phyloP scores from a whole-genome alignment of 1,140 invertebrate species.

The Cataglyphis hispanica region DNA sequence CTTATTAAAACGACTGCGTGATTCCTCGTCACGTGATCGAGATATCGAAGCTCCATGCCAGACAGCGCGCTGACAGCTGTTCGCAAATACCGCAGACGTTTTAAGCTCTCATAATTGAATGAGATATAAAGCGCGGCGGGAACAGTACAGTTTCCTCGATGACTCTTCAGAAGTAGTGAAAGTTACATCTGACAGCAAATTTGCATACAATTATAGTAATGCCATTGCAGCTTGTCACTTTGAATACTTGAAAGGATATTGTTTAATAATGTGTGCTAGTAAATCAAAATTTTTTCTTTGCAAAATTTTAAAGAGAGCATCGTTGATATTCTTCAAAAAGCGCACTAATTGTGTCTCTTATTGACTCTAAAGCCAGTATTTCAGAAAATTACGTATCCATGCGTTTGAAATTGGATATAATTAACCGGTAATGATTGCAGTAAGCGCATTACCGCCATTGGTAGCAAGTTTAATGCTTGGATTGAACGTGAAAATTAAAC shows the following conservation, averaged over 20 bases:
- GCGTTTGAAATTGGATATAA: slow-evolving; percentile 4
- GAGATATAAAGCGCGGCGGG: slow-evolving; percentile 26
- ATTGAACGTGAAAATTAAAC: slow-evolving; percentile 14
- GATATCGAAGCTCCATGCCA: slow-evolving; percentile 35
- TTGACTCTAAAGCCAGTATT: slow-evolving; percentile 1
- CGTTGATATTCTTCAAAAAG: neutral
- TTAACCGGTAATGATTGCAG: slow-evolving; percentile 2
- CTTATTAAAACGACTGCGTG: slow-evolving; percentile 9
- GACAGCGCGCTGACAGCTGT: slow-evolving; percentile 34
- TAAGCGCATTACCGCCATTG: neutral
- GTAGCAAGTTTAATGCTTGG: slow-evolving; percentile 1
- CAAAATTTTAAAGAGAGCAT: neutral
- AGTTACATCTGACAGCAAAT: slow-evolving; percentile 51
- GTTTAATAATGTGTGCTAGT: neutral
- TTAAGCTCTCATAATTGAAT: slow-evolving; percentile 51
- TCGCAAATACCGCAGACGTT: slow-evolving; percentile 51
- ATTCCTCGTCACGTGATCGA: slow-evolving; percentile 28
- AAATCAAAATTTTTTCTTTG: neutral
- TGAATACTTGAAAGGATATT: neutral
- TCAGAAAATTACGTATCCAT: neutral
- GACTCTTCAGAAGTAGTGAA: slow-evolving; percentile 36
- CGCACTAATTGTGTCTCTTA: slow-evolving; percentile 11
- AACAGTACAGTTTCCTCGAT: slow-evolving; percentile 22
- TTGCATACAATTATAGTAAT: slow-evolving; percentile 54
- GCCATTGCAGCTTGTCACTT: slow-evolving; percentile 37